Evolutionary conservation across 2,113 vertebrate species (phyloP).

Genomic region (Poecilia latipinna): DNA sequence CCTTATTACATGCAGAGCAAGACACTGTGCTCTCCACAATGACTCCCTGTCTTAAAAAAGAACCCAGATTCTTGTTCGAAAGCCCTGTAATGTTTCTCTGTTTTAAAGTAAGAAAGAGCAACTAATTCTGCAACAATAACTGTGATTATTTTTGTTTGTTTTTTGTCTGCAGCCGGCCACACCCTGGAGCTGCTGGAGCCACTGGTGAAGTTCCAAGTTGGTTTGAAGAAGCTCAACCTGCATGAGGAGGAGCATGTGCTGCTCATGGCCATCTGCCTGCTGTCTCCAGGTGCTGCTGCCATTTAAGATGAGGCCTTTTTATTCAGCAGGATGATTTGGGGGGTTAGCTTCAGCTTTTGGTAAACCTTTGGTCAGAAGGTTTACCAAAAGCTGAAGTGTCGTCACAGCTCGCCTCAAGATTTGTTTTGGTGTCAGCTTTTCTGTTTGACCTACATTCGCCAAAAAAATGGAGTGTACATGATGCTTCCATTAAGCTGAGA

Average conservation of each 20-base stretch:
- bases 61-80: neutral
- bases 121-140: neutral
- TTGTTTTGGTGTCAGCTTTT: neutral
- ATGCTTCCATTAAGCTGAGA: conserved; percentile 6
- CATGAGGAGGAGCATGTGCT: conserved; percentile 95
- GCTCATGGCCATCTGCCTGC: conserved; percentile 97
- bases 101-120: neutral
- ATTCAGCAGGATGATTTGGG: neutral
- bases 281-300: conserved; percentile 88
- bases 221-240: conserved; percentile 93
- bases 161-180: conserved; percentile 87
- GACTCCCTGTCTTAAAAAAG: neutral
- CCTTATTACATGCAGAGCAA: conserved; percentile 24
- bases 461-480: neutral
- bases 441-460: conserved; percentile 25
- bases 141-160: neutral
- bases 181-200: conserved; percentile 94
- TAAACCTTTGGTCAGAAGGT: neutral
- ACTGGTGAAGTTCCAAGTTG: conserved; percentile 94
- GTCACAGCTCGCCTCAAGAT: neutral
- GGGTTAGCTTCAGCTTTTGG: too few species aligned
- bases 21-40: neutral
- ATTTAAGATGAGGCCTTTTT: neutral
- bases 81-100: neutral
- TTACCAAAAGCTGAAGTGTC: neutral